phyloP scores from a whole-genome alignment of 1,140 invertebrate genomes.

The Cotesia vestalis region DNA sequence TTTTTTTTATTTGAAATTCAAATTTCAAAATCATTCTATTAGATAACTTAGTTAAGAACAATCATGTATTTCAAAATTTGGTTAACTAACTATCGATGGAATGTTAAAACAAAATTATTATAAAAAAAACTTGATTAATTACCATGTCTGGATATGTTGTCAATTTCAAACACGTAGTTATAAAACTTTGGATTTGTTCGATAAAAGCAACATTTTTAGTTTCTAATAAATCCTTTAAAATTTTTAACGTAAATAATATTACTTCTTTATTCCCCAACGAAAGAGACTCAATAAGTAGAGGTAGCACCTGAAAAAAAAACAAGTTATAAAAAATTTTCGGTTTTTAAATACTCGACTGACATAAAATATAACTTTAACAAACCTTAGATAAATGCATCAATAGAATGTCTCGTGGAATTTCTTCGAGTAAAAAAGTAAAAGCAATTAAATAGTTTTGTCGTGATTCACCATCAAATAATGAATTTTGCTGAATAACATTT shows the following conservation, averaged over 20 bases:
- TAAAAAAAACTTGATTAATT: constrained; percentile 32
- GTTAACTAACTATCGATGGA: background rate
- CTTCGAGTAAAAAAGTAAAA: constrained; percentile 71
- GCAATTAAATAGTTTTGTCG: constrained; percentile 71
- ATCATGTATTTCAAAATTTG: no score
- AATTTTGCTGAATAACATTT: constrained; percentile 64
- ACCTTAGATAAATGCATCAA: constrained; percentile 72
- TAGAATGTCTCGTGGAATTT: constrained; percentile 70
- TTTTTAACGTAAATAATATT: constrained; percentile 68
- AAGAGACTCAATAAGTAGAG: constrained; percentile 74
- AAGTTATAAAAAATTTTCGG: constrained; percentile 13
- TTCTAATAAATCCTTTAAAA: constrained; percentile 69
- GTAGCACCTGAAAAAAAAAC: constrained; percentile 69
- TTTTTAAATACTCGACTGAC: background rate
- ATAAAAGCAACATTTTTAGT: constrained; percentile 67
- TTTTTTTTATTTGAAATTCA: no score
- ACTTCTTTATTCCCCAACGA: constrained; percentile 69
- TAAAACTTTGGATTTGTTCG: constrained; percentile 71
- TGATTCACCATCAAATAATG: constrained; percentile 54
- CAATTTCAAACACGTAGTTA: constrained; percentile 73
- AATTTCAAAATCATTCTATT: no score
- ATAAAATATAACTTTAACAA: background rate
- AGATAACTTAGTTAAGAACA: no score
- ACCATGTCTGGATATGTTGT: constrained; percentile 73
- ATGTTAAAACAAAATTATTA: constrained; percentile 36